phyloP scores from a whole-genome alignment of 2,113 vertebrate species.

The Corydoras maculifer region DNA sequence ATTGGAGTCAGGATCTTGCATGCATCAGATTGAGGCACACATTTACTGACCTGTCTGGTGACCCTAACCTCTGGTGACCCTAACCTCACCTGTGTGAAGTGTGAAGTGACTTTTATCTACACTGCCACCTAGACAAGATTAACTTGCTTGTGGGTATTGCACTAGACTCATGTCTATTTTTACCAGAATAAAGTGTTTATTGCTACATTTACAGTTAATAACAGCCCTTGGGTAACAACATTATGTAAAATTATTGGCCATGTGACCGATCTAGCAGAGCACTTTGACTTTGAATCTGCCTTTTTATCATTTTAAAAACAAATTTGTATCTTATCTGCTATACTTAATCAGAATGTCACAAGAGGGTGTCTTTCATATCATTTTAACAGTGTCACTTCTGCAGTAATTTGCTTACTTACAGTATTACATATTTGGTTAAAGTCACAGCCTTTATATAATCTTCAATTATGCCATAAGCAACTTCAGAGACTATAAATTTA shows the following conservation, averaged over 20 bases:
- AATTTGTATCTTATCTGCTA: no score
- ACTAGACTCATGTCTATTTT: neutral
- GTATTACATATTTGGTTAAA: no score
- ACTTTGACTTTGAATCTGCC: neutral
- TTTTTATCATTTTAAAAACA: no score
- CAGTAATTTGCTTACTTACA: no score
- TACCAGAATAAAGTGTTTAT: neutral
- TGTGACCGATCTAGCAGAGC: neutral
- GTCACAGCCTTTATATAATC: no score
- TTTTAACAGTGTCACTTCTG: no score
- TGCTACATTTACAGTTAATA: neutral
- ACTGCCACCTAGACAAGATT: neutral
- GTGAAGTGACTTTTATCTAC: conserved; percentile 11
- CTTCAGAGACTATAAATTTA: no score
- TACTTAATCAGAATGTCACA: no score
- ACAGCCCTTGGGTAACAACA: neutral
- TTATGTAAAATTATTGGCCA: neutral
- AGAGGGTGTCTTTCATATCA: no score
- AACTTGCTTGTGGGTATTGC: neutral
- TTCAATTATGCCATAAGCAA: no score
- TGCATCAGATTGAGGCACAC: conserved; percentile 8
- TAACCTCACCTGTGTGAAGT: conserved; percentile 32
- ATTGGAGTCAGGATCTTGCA: conserved; percentile 17
- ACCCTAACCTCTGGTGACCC: neutral
- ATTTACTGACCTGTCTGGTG: neutral